Evolutionary conservation across 1,140 invertebrate species (phyloP).

Genomic region (Eriosoma lanigerum): DNA sequence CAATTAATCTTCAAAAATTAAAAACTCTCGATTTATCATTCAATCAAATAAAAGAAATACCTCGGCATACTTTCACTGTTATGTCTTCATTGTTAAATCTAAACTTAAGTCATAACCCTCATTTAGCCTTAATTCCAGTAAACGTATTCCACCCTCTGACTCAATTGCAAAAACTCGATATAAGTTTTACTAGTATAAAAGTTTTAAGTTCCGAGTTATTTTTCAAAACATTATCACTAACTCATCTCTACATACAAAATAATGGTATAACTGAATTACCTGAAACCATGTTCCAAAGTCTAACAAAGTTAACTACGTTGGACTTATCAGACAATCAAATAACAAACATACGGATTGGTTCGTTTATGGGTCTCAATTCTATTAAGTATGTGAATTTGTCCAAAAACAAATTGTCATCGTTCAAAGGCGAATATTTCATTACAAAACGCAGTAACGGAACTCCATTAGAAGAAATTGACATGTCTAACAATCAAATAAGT

Average conservation of each 20-base stretch:
- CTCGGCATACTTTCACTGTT: slow-evolving; percentile 69
- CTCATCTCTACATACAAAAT: slow-evolving; percentile 67
- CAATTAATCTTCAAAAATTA: slow-evolving; percentile 67
- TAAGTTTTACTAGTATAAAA: slow-evolving; percentile 72
- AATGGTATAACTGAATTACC: slow-evolving; percentile 72
- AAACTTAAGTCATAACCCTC: slow-evolving; percentile 76
- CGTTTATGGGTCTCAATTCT: slow-evolving; percentile 70
- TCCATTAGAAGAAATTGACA: slow-evolving; percentile 70
- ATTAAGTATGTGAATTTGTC: slow-evolving; percentile 69
- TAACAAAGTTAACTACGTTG: slow-evolving; percentile 70
- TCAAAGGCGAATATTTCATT: slow-evolving; percentile 78
- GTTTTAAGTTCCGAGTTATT: slow-evolving; percentile 72
- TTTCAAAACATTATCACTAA: slow-evolving; percentile 66
- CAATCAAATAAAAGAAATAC: slow-evolving; percentile 73
- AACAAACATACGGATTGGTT: slow-evolving; percentile 69
- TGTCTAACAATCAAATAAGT: slow-evolving; percentile 74
- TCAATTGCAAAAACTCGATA: slow-evolving; percentile 68
- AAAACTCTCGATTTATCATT: slow-evolving; percentile 74
- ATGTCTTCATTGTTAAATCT: slow-evolving; percentile 70
- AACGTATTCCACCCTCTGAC: slow-evolving; percentile 65
- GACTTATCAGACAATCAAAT: slow-evolving; percentile 77
- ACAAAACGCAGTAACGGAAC: slow-evolving; percentile 64
- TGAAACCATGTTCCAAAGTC: slow-evolving; percentile 71
- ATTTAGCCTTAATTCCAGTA: slow-evolving; percentile 65
- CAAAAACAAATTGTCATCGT: slow-evolving; percentile 72